Conservation (phyloP, 2,888 invertebrate genomes). For the Ethmia dodecea region DNA sequence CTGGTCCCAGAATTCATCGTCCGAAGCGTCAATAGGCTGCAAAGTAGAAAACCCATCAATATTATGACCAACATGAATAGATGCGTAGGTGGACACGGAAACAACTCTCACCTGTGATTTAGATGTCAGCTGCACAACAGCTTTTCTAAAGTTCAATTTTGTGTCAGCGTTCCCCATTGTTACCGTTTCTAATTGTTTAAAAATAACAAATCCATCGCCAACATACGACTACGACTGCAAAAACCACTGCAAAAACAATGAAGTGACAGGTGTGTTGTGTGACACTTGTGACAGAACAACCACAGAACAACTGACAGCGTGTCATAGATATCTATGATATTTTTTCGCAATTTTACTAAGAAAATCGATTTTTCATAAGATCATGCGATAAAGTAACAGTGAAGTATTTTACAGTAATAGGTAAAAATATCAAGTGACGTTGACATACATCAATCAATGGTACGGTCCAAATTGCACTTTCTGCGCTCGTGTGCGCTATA, state of each 20-base stretch:
- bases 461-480: too few relatives aligned
- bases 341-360: too few relatives aligned
- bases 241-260: constrained; percentile 51
- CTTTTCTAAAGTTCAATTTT: constrained; percentile 98
- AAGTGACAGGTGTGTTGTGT: too few relatives aligned
- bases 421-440: too few relatives aligned
- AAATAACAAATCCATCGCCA: constrained; percentile 50
- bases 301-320: constrained; percentile 25
- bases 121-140: constrained; percentile 97
- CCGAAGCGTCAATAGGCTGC: constrained; percentile 93
- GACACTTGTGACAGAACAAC: too few relatives aligned
- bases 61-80: constrained; percentile 18
- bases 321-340: constrained; percentile 37
- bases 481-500: too few relatives aligned
- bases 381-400: too few relatives aligned
- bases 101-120: constrained; percentile 89
- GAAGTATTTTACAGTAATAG: too few relatives aligned
- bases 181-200: constrained; percentile 27
- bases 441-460: too few relatives aligned
- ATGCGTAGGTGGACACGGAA: constrained; percentile 18
- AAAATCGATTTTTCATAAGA: too few relatives aligned
- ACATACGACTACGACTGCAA: constrained; percentile 29
- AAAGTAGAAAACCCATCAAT: constrained; percentile 37
- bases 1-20: constrained; percentile 98
- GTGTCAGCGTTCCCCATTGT: constrained; percentile 99